phyloP scores from a whole-genome alignment of 2,888 invertebrate species.

The Caenorhabditis imperialis region DNA sequence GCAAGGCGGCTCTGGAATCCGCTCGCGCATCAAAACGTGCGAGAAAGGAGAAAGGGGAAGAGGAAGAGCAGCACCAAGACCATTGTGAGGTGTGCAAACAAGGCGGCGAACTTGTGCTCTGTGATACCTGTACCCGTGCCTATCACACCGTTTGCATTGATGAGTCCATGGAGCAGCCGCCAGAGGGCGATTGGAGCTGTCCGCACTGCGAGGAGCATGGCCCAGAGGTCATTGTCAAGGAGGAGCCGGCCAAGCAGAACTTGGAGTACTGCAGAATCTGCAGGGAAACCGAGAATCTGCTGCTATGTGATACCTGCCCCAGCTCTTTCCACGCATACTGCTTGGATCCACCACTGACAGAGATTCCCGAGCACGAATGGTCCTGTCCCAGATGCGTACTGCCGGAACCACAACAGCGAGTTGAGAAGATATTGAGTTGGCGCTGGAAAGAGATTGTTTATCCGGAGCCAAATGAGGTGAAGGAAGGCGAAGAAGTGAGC shows the following conservation, averaged over 20 bases:
- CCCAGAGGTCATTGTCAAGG: conserved; percentile 54
- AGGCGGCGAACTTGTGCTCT: conserved; percentile 98
- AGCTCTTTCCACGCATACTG: conserved; percentile 98
- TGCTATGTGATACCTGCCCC: conserved; percentile 98
- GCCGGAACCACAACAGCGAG: conserved; percentile 82
- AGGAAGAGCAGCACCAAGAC: conserved; percentile 85
- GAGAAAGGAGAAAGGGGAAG: conserved; percentile 77
- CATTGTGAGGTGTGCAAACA: conserved; percentile 97
- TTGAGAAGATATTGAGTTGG: conserved; percentile 95
- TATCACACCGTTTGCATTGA: conserved; percentile 86
- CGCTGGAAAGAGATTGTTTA: conserved; percentile 83
- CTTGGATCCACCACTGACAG: conserved; percentile 96
- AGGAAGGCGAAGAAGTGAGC: conserved; percentile 20
- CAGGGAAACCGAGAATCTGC: conserved; percentile 96
- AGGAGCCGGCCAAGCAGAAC: conserved; percentile 64
- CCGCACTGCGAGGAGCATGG: conserved; percentile 85
- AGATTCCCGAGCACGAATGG: conserved; percentile 94
- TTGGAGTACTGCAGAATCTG: conserved; percentile 86
- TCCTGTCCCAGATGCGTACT: conserved; percentile 95
- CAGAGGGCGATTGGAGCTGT: conserved; percentile 97
- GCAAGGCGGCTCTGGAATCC: conserved; percentile 77
- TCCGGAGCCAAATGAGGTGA: conserved; percentile 55
- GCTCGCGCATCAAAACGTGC: conserved; percentile 71
- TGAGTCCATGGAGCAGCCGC: conserved; percentile 97
- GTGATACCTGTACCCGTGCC: conserved; percentile 98